Percentiles rank a stretch among this genome's conserved stretches.
These are phyloP conservation scores for Cepaea nemoralis DNA, from an alignment of 1,140 invertebrate genomes.

Conservation along the genomic window DNA sequence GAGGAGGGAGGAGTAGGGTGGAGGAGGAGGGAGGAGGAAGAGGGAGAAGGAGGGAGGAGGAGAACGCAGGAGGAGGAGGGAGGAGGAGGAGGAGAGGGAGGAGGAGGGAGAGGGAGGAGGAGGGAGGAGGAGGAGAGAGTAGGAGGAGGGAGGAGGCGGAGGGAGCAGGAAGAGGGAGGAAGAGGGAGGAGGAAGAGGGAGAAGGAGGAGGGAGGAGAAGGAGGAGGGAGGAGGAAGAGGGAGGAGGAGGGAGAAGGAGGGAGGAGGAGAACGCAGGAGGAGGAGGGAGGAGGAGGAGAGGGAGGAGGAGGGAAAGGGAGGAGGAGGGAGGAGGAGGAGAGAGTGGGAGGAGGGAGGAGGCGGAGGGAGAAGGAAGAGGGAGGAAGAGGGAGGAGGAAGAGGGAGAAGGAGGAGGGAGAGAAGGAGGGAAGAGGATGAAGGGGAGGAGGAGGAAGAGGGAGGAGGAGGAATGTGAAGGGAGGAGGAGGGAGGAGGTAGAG, in stretches of 20 bases:
- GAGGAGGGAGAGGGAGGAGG: background rate
- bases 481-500: background rate
- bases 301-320: constrained; percentile 12
- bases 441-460: no score
- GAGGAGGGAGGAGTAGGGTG: no score
- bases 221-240: no score
- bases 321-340: background rate
- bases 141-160: no score
- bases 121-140: no score
- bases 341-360: no score
- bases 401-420: no score
- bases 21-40: background rate
- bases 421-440: no score
- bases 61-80: background rate
- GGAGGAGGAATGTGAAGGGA: no score
- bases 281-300: constrained; percentile 12
- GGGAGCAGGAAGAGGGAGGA: no score
- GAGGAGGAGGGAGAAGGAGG: constrained; percentile 7
- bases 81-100: background rate
- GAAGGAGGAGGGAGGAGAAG: background rate
- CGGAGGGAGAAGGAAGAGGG: no score
- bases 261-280: no score
- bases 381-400: constrained; percentile 11
- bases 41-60: background rate
- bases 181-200: background rate